Base-by-base conservation (phyloP, 2,888 invertebrate genomes). In the Drosophila quinaria region DNA sequence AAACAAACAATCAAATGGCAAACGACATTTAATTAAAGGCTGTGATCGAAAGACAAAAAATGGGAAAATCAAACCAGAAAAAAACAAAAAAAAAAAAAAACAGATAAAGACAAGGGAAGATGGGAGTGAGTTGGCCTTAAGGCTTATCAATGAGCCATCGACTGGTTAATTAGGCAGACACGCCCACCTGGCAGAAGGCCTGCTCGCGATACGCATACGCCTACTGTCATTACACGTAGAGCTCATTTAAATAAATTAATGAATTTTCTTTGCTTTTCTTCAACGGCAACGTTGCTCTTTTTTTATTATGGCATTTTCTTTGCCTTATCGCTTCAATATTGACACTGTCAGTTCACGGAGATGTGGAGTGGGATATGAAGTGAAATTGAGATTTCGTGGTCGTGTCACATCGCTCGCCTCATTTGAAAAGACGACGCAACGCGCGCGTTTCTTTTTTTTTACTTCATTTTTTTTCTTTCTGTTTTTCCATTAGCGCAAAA, bases 211-310 rank as follows among this genome's bases (percentile, higher is more conserved):
- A 62, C 61, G 44, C 52, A 31, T 31, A 74, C 76, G 75, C 79
- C 74, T 41, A 78, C 76, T 70, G 85, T 76, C 82, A 81, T 87
- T 79, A 69, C 88, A 83, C 83, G 83, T 87, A 66, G 66, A 62
- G 64, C 88, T 81, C 83, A 83, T 83, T 83, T 83, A 87, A 83
- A 83, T 87, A 87, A 87, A 83, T 87, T 85, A 87, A 83, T 82
- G 81, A 74, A 81, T 78, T 81, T 72, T 74, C 69, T 74, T 87
- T 77, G 67, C 66, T 73, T 75, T 85, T 59, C 69, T 56, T 60
- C 58, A 65, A 29, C 51, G 44, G 47, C 60, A 56, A 64, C 55
- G 17, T 15, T 37, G 37, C n/a, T 35, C 3, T 8, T 44, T 19
- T 62, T 69, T 75, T 82, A 84, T 87, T 77, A 83, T 84, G 81